phyloP scores from a whole-genome alignment of 1,140 invertebrate species.

The Hypsibius dujardini region DNA sequence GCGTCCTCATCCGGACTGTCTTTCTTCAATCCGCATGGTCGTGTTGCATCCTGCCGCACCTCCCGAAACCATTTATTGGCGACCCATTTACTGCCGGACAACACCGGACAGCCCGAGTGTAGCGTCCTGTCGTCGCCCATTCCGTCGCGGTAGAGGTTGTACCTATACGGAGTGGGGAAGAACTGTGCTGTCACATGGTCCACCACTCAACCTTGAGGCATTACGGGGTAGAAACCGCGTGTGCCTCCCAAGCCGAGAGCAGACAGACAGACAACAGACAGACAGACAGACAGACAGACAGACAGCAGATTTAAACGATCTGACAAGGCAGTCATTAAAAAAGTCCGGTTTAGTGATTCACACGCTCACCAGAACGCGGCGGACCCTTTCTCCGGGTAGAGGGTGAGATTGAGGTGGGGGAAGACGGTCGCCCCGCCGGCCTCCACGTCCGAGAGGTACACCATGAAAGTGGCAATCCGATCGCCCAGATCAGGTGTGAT shows the following conservation, averaged over 20 bases:
- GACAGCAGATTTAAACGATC: no score
- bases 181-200: no score
- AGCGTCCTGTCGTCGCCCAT: slow-evolving; percentile 33
- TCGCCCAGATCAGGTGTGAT: slow-evolving; percentile 21
- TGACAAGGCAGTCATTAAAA: no score
- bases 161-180: slow-evolving; percentile 26
- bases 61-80: slow-evolving; percentile 24
- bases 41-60: slow-evolving; percentile 21
- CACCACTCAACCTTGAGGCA: no score
- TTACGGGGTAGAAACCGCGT: no score
- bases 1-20: neutral
- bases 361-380: slow-evolving; percentile 36
- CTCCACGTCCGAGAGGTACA: neutral
- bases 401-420: neutral
- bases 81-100: slow-evolving; percentile 38
- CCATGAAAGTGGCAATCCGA: neutral
- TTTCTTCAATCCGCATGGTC: slow-evolving; percentile 20
- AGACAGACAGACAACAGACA: no score
- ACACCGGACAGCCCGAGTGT: slow-evolving; percentile 38
- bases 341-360: no score
- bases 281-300: no score
- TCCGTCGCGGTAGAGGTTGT: slow-evolving; percentile 35
- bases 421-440: neutral
- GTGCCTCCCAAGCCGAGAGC: no score
- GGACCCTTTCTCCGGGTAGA: slow-evolving; percentile 23